phyloP scores from a whole-genome alignment of 2,113 vertebrate genomes.

The Arvicanthis niloticus region DNA sequence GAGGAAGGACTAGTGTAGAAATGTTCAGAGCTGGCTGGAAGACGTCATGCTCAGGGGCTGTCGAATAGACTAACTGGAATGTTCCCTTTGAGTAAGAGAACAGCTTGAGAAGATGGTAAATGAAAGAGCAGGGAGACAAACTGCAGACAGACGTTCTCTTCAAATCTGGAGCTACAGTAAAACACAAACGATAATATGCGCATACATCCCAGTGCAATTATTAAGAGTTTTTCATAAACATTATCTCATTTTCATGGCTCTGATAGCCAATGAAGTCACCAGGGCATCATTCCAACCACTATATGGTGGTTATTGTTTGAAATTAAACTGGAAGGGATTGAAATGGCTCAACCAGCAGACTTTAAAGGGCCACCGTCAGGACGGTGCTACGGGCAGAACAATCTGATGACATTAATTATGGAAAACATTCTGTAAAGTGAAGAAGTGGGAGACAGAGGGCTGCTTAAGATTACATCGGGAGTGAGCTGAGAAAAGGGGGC shows the following conservation, averaged over 20 bases:
- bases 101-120: not conserved
- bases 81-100: not conserved
- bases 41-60: not conserved
- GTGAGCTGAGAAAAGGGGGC: not conserved
- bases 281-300: constrained; percentile 7
- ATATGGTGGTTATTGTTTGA: not conserved
- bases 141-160: not conserved
- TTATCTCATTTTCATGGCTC: constrained; percentile 19
- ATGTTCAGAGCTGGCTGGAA: not conserved
- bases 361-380: not conserved
- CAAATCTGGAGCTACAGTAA: not conserved
- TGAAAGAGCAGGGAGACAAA: not conserved
- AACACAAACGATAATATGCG: not conserved
- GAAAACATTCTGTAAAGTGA: not conserved
- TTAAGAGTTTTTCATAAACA: constrained; percentile 20
- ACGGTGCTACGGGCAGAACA: not conserved
- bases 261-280: not conserved
- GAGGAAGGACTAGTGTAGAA: not conserved
- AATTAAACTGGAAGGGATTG: not conserved
- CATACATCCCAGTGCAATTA: not conserved
- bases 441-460: not conserved
- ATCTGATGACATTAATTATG: not conserved
- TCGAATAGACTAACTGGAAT: not conserved
- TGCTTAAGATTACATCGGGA: not conserved
- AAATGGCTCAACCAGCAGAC: not conserved